Evolutionary conservation across 2,888 invertebrate species (phyloP), one percentile per base, ranked within the genome.

Genomic region (Drosophila setosimentum): DNA sequence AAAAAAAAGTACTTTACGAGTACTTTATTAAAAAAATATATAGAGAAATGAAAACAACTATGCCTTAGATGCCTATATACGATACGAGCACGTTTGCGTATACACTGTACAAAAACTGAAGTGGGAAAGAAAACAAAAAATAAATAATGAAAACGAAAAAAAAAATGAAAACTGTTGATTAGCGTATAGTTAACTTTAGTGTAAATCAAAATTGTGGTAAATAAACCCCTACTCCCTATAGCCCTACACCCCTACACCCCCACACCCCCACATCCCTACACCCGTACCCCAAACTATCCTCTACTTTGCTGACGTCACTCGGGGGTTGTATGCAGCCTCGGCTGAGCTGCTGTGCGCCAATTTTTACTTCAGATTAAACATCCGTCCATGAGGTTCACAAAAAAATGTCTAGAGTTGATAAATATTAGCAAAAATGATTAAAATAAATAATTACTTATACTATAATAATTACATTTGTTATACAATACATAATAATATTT

Each of bases 1-100:
- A 21, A 37, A 64, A 68, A 63, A 66, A 55, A 42, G n/a, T n/a
- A n/a, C n/a, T n/a, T n/a, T 49, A 68, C 35, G 21, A 65, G 40
- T 53, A 65, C 71, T 53, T 78, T 74, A 69, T 79, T 85, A 70
- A 76, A 70, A 76, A 54, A 77, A 69, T 61, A 76, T 73, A 77
- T 69, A 68, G 63, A 35, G 58, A 42, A 50, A 21, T 33, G 60
- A 60, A 51, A 58, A 61, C 74, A 80, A 87, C 85, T 85, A 85
- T 88, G 87, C 87, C 87, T 87, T 87, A 87, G 87, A 87, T 87
- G 87, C 87, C 87, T 87, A 87, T 86, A 88, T 78, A 76, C 78
- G 85, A 85, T 82, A 82, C 78, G 82, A 80, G 80, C 78, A 81
- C 78, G 72, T 75, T 78, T 76, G 78, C 75, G 82, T 78, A 81